Percentiles rank a stretch among this genome's conserved stretches.
Evolutionary conservation across 2,888 invertebrate species (phyloP).

Genomic region (Sarcophaga subvicina): DNA sequence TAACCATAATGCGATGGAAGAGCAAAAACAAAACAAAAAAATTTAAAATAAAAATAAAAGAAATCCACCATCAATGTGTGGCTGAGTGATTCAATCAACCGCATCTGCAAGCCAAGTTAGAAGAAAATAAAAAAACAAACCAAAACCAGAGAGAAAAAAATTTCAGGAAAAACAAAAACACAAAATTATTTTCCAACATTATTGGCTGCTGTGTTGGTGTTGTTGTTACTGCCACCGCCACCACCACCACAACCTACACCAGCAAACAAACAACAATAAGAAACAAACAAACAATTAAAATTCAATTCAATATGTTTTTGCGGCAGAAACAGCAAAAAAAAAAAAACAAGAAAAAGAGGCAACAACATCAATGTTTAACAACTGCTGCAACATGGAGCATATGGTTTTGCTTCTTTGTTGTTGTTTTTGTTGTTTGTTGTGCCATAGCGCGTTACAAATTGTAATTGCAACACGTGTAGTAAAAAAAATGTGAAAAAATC

Average conservation of each 20-base stretch:
- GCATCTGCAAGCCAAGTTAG: conserved; percentile 51
- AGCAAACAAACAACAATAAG: conserved; percentile 32
- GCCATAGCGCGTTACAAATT: conserved; percentile 59
- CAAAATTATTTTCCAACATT: too few relatives aligned
- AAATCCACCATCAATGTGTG: conserved; percentile 29
- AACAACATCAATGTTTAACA: too few relatives aligned
- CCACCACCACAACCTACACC: not conserved
- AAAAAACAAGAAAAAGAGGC: too few relatives aligned
- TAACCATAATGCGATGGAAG: too few relatives aligned
- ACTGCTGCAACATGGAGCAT: conserved; percentile 7
- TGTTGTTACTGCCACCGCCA: not conserved
- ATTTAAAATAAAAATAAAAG: too few relatives aligned
- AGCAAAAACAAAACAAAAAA: too few relatives aligned
- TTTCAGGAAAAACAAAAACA: too few relatives aligned
- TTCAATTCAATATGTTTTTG: conserved; percentile 16
- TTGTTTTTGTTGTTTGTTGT: not conserved
- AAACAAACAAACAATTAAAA: conserved; percentile 42
- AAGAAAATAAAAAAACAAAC: conserved; percentile 6
- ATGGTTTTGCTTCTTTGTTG: conserved; percentile 1
- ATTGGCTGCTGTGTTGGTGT: too few relatives aligned
- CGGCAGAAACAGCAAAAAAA: too few relatives aligned
- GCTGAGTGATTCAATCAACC: conserved; percentile 59
- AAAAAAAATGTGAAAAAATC: conserved; percentile 2
- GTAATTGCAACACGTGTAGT: conserved; percentile 67
- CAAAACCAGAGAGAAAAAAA: not conserved